phyloP scores from a whole-genome alignment of 2,113 vertebrate genomes.

The Hippopotamus amphibius region DNA sequence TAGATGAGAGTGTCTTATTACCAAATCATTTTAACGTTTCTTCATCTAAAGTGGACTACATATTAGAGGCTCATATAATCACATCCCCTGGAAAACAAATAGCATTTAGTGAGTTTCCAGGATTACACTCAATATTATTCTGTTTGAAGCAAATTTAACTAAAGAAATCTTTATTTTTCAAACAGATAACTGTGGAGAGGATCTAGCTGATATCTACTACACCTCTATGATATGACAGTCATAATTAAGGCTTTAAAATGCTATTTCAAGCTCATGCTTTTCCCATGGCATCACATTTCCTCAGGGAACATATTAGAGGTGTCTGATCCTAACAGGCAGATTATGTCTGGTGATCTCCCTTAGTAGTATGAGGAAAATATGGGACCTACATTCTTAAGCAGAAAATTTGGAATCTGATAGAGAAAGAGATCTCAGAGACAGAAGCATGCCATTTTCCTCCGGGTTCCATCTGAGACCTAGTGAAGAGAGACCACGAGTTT shows the following conservation, averaged over 20 bases:
- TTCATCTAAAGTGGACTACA: neutral
- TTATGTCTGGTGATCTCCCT: neutral
- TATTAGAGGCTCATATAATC: neutral
- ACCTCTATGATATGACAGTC: neutral
- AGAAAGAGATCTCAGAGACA: neutral
- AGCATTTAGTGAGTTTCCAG: neutral
- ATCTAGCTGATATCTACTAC: neutral
- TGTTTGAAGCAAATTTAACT: conserved; percentile 39
- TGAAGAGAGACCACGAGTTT: neutral
- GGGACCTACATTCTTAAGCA: neutral
- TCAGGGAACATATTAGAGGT: neutral
- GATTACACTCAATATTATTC: neutral
- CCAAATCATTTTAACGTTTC: neutral
- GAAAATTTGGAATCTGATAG: conserved; percentile 14
- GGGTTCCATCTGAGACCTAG: neutral
- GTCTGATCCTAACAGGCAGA: neutral
- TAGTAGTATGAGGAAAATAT: neutral
- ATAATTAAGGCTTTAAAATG: neutral
- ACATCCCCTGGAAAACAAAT: neutral
- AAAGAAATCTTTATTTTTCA: conserved; percentile 45
- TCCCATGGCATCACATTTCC: neutral
- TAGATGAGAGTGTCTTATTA: neutral
- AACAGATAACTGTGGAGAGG: neutral
- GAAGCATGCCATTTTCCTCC: neutral
- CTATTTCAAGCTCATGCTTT: neutral